Evolutionary conservation across 1,140 invertebrate species (phyloP), one percentile per base, ranked within the genome.

Genomic region (Fragariocoptes setiger): DNA sequence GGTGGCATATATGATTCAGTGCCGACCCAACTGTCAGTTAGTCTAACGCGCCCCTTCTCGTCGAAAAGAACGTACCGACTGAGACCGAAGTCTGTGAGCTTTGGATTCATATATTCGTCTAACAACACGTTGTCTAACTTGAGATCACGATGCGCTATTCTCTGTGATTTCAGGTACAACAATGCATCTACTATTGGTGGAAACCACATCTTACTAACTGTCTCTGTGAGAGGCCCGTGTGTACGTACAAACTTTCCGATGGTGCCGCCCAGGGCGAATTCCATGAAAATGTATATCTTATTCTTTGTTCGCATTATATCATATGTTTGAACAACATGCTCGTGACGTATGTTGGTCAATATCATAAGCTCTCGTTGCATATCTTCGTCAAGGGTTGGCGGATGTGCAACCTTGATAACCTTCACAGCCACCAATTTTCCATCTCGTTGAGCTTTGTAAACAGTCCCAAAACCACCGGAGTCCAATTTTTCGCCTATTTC

Each of bases 221-320:
- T 45, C 40, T 46, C 44, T 16, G 44, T 19, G 4, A 45, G 2
- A 4, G 37, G 42, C 18, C 43, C 36, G 35, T 39, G 5, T 17
- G 14, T 38, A 21, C 44, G 19, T 4, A 45, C 37, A 12, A 14
- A 18, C 8, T 19, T 19, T 14, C 44, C 44, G 22, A 45, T 39
- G 2, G 35, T 45, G 18, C 43, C 43, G 18, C 38, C 38, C 1
- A 42, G 17, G 18, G 38, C 38, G 18, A 45, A 45, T 13, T 46
- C 44, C 44, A 45, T 45, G 12, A 45, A 15, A 46, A 45, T 45
- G 45, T 45, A 45, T 12, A 45, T 19, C 21, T 46, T 46, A 35
- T n/a, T 13, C 31, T 45, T 38, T 12, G 45, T 45, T 15, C 44
- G 19, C 25, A 45, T 15, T 2, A 45, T 40, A 21, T 44, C 43